Conservation (phyloP, 2,797 vertebrate genomes). For the Lophotriccus pileatus region DNA sequence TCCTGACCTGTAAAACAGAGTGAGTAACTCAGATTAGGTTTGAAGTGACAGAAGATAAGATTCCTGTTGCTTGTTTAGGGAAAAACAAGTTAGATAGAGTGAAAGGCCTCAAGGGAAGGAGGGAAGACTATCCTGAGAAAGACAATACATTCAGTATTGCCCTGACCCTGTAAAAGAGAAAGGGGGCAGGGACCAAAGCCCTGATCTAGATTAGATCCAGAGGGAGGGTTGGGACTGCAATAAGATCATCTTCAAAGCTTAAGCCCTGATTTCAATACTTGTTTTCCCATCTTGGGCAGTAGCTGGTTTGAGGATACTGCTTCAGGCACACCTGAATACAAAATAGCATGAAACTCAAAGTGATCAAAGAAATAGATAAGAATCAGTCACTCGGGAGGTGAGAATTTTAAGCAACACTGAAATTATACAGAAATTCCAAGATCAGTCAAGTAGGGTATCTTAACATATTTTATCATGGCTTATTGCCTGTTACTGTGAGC, state of each 20-base stretch:
- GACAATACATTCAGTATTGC: not conserved
- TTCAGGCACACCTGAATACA: not conserved
- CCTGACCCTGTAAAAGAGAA: not conserved
- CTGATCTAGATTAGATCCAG: constrained; percentile 26
- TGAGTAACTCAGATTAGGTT: constrained; percentile 19
- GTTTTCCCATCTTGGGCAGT: not conserved
- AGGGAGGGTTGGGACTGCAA: not conserved
- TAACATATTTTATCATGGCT: not conserved
- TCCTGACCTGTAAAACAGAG: not conserved
- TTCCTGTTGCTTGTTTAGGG: not conserved
- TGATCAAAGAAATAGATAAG: not conserved
- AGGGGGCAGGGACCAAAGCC: not conserved
- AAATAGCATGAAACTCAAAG: not conserved
- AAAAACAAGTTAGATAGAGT: not conserved
- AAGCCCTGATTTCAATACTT: not conserved
- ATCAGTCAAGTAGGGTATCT: not conserved
- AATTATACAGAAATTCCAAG: not conserved
- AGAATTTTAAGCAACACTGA: not conserved
- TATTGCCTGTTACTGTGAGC: not conserved
- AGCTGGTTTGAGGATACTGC: not conserved
- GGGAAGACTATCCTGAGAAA: not conserved
- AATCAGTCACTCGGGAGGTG: not conserved
- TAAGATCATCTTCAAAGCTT: constrained; percentile 13
- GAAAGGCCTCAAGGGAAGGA: constrained; percentile 48
- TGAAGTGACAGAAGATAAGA: constrained; percentile 41